phyloP scores from a whole-genome alignment of 2,797 vertebrate genomes.

The Melanotaenia boesemani region DNA sequence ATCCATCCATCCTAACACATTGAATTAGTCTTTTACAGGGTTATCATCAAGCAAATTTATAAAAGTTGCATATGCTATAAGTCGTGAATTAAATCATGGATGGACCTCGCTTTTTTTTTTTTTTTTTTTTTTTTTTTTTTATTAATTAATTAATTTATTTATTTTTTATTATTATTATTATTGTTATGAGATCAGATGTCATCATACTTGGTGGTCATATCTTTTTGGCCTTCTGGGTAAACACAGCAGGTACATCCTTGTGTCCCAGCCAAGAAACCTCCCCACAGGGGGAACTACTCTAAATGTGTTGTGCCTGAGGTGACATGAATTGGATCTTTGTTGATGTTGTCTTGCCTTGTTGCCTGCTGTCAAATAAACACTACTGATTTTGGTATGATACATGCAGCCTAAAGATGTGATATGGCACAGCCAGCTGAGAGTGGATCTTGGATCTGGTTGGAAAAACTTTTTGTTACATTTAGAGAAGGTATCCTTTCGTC shows the following conservation, averaged over 20 bases:
- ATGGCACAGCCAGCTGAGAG: conserved; percentile 13
- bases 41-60: background rate
- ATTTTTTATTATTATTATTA: background rate
- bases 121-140: background rate
- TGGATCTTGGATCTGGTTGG: conserved; percentile 50
- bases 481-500: background rate
- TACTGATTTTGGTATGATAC: conserved; percentile 40
- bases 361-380: background rate
- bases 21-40: background rate
- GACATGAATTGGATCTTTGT: conserved; percentile 32
- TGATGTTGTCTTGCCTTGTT: conserved; percentile 25
- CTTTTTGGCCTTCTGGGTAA: background rate
- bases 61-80: background rate
- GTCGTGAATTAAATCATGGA: background rate
- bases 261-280: background rate
- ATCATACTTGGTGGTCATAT: background rate
- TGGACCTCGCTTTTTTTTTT: background rate
- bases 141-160: background rate
- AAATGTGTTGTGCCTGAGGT: conserved; percentile 7
- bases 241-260: conserved; percentile 28
- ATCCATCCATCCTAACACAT: background rate
- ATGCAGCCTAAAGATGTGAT: conserved; percentile 44
- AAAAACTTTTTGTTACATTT: conserved; percentile 32
- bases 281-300: conserved; percentile 11
- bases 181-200: background rate